Conservation (phyloP, 2,888 invertebrate species). For the Lymantria monacha region DNA sequence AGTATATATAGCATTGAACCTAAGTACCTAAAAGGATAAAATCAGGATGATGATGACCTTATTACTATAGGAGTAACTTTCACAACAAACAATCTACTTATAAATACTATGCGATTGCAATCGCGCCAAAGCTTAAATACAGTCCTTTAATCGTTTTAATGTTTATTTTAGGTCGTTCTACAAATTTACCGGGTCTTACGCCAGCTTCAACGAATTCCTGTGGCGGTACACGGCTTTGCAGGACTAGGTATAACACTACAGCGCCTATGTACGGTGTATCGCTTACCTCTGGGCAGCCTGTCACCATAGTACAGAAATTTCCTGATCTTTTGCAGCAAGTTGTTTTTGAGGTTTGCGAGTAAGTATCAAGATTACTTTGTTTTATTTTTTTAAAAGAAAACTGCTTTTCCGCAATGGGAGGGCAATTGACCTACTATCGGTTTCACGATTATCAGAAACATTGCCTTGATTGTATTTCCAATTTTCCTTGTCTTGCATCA, state of each 20-base stretch:
- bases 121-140: no score
- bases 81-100: no score
- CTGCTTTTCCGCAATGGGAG: no score
- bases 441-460: no score
- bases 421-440: background rate
- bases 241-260: conserved; percentile 95
- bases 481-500: no score
- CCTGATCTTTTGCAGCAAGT: conserved; percentile 96
- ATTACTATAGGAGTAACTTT: no score
- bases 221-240: conserved; percentile 89
- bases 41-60: no score
- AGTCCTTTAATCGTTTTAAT: background rate
- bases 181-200: conserved; percentile 53
- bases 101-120: no score
- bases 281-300: conserved; percentile 94
- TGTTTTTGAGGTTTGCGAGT: conserved; percentile 96
- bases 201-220: conserved; percentile 56
- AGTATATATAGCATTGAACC: no score
- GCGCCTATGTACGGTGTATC: conserved; percentile 98
- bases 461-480: no score
- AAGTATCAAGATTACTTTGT: conserved; percentile 62
- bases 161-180: conserved; percentile 59
- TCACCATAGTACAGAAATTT: conserved; percentile 96
- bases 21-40: no score
- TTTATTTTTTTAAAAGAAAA: background rate